Base-by-base conservation (phyloP, 2,888 invertebrate species). In the Hemicrepidius hirtus region DNA sequence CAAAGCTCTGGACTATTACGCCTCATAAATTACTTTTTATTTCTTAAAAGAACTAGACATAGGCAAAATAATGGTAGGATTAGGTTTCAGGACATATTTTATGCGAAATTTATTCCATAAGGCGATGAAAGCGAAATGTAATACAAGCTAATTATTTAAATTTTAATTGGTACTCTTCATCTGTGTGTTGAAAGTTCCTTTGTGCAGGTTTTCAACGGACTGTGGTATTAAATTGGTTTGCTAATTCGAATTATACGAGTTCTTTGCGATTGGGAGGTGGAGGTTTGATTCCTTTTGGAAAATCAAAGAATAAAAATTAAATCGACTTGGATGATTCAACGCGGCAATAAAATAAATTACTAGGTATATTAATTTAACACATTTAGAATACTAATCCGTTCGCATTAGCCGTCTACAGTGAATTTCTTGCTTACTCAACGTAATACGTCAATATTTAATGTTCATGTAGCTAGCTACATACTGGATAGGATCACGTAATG, bases 361-460 rank as follows among this genome's bases (percentile, higher is more conserved):
- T 6, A 6, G 32, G 32, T 9, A 9, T 9, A 32, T 32, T 32
- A 32, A 32, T 9, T 32, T 9, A 37, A 37, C 64, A 49, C 64
- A 64, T 64, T 50, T n/a, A 21, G 50, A 64, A 64, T 64, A 64
- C 53, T 64, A 64, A 64, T 64, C 35, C 16, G 20, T 35, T 18
- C 20, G 32, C 49, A 64, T 64, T 64, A 64, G 20, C 7, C n/a
- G 20, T 9, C 44, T 60, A 12, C 44, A n/a, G 60, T 32, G 4
- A 1, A 44, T 46, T 46, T 32, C 63, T 44, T 41, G 16, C 4
- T 21, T 21, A 55, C 35, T 32, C 13, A 20, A 7, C 10, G 35
- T 37, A n/a, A 37, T 37, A 37, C n/a, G n/a, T 18, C 37, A 18
- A 18, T 18, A 35, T 53, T 50, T 20, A 20, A 37, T 20, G 6